Percentiles rank a stretch among this genome's conserved stretches.
phyloP scores from a whole-genome alignment of 2,888 invertebrate genomes.

The Conchocele bisecta region DNA sequence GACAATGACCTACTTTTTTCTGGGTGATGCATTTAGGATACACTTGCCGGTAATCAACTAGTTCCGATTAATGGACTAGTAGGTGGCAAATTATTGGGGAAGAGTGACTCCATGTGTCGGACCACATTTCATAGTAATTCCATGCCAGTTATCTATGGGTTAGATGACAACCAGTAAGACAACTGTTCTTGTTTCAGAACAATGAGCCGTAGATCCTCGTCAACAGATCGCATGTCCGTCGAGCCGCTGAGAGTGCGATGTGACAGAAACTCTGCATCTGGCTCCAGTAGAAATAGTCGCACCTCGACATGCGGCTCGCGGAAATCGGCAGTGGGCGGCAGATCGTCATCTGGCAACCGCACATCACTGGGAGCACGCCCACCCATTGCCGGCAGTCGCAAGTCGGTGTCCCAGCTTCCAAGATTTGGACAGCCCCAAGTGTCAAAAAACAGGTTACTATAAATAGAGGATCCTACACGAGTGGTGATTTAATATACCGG shows the following conservation, averaged over 20 bases:
- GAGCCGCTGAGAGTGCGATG: conserved; percentile 63
- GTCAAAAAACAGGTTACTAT: conserved; percentile 29
- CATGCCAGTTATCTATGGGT: too few relatives aligned
- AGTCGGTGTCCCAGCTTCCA: conserved; percentile 6
- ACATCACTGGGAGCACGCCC: conserved; percentile 40
- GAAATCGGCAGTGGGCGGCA: background rate
- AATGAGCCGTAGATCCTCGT: conserved; percentile 35
- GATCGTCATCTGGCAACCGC: conserved; percentile 33
- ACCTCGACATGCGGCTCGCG: background rate
- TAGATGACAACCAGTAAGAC: too few relatives aligned
- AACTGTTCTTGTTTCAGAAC: background rate
- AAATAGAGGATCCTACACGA: too few relatives aligned
- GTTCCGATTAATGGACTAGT: too few relatives aligned
- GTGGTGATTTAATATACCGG: too few relatives aligned
- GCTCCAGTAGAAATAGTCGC: conserved; percentile 1
- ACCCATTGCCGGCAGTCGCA: conserved; percentile 26
- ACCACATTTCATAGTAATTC: too few relatives aligned
- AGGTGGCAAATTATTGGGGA: too few relatives aligned
- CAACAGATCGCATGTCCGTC: conserved; percentile 43
- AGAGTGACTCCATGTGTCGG: too few relatives aligned
- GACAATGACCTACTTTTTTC: too few relatives aligned
- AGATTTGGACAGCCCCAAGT: conserved; percentile 28
- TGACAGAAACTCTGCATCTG: conserved; percentile 45
- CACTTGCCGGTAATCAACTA: too few relatives aligned
- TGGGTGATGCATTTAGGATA: too few relatives aligned